phyloP scores from a whole-genome alignment of 2,797 vertebrate species.

The Typhlichthys eigenmanni region DNA sequence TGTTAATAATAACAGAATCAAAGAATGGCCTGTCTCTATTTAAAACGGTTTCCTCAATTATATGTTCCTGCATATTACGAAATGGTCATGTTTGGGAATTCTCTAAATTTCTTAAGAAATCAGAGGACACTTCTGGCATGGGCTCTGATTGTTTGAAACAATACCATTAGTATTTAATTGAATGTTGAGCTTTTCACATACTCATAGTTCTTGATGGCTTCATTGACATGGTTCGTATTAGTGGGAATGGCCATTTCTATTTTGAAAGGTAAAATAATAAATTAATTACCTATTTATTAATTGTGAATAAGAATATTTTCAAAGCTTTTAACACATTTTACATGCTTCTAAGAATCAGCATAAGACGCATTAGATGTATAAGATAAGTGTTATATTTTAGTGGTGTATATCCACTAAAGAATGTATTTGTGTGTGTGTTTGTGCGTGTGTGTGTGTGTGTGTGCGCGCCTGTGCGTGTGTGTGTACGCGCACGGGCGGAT shows the following conservation, averaged over 20 bases:
- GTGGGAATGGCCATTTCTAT: too few relatives aligned
- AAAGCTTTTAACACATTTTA: neutral
- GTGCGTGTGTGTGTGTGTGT: neutral
- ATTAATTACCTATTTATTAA: too few relatives aligned
- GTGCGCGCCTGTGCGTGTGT: neutral
- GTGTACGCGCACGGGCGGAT: neutral
- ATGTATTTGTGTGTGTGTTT: slow-evolving; percentile 17
- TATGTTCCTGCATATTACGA: neutral
- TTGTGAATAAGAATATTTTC: neutral
- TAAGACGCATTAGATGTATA: too few relatives aligned
- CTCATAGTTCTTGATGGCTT: too few relatives aligned
- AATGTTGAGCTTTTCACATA: neutral
- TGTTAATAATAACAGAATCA: neutral
- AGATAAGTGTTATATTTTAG: slow-evolving; percentile 13
- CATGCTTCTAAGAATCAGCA: neutral
- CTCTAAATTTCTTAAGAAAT: slow-evolving; percentile 4
- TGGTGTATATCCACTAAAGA: neutral
- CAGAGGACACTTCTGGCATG: neutral
- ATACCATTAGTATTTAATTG: neutral
- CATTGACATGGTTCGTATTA: too few relatives aligned
- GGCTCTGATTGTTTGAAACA: too few relatives aligned
- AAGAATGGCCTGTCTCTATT: neutral
- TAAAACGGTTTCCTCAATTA: slow-evolving; percentile 5
- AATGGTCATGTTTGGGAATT: slow-evolving; percentile 11
- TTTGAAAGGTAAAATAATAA: too few relatives aligned